Evolutionary conservation across 2,888 invertebrate species (phyloP), one percentile per base, ranked within the genome.

Genomic region (Drosophila putrida): DNA sequence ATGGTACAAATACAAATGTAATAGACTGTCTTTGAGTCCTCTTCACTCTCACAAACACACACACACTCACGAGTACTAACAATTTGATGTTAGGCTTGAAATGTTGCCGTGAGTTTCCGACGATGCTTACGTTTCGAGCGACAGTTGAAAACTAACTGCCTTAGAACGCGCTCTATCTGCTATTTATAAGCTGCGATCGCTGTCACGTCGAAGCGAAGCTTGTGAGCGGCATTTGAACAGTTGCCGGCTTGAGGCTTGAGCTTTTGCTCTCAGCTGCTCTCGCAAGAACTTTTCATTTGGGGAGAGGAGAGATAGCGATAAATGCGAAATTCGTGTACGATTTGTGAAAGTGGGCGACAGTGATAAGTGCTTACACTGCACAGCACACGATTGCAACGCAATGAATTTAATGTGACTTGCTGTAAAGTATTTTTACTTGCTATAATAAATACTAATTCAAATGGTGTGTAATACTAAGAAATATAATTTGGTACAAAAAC

Each of bases 131-230:
- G 81, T 49, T 75, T 71, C 67, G 73, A 75, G 78, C 80, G 81
- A 63, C 83, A 71, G 82, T 86, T 80, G 75, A 71, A 81, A 80
- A 86, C 69, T 85, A 88, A 90, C 90, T 78, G 87, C 28, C 67
- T 50, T 71, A 82, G 82, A 89, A 91, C 85, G 71, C 63, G 69
- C 76, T 36, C 44, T 60, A 59, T 75, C 83, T 75, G 79, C 70
- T 90, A 90, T 91, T 91, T 90, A 90, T 90, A 88, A 90, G 83
- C 82, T 88, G 78, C 15, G 70, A 60, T 76, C 57, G 60, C 60
- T 13, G 53, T 10, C 25, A 31, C 35, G 13, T 10, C 43, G 25
- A 13, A 39, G 8, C 25, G 28, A 36, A 44, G 10, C 44, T 46
- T 13, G 15, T 49, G 60, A 70, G 67, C 39, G 61, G 5, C n/a